Base-by-base conservation (phyloP, 2,888 invertebrate genomes). In the Brenthis daphne region DNA sequence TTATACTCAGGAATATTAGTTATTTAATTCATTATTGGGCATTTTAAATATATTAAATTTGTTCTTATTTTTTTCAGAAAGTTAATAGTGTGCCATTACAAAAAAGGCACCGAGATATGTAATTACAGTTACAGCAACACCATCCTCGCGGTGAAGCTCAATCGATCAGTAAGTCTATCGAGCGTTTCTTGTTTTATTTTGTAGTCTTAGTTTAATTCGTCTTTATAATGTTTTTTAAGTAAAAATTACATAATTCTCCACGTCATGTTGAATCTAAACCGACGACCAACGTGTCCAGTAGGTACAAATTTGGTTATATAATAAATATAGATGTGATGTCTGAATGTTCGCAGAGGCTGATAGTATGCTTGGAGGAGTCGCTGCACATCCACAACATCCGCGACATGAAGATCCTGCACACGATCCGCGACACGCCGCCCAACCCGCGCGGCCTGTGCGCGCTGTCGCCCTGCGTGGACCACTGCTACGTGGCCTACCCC, bases 341-440 rank as follows among this genome's bases (percentile, higher is more conserved):
- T 51, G 5, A 14, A 14, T n/a, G 13, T 16, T 12, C 37, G 37
- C 94, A 97, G 97, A 95, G 99, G 82, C 94, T 99, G 86, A 96
- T 99, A 76, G 99, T 99, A 77, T 99, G 99, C 88, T 93, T 99
- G 81, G 99, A 99, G 91, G 99, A 99, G 88, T 98, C 98, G 79
- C 94, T 99, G 77, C 99, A 99, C 90, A 98, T 99, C 85, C 99
- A 99, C 94, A 99, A 99, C 93, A 99, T 99, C 82, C 96, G 97
- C 79, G 98, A 99, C 88, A 99, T 99, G 99, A 98, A 98, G 93
- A 97, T 99, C 76, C 94, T 99, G 82, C 99, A 99, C 92, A 99
- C 98, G 71, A 99, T 99, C 85, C 95, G 98, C 80, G 99, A 99
- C 89, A 99, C 99, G 73, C 99, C 99, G 73, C 96, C 97, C 72